Evolutionary conservation across 2,797 vertebrate genomes (phyloP), one percentile per base, ranked within the genome.

Genomic region (Lateolabrax maculatus): DNA sequence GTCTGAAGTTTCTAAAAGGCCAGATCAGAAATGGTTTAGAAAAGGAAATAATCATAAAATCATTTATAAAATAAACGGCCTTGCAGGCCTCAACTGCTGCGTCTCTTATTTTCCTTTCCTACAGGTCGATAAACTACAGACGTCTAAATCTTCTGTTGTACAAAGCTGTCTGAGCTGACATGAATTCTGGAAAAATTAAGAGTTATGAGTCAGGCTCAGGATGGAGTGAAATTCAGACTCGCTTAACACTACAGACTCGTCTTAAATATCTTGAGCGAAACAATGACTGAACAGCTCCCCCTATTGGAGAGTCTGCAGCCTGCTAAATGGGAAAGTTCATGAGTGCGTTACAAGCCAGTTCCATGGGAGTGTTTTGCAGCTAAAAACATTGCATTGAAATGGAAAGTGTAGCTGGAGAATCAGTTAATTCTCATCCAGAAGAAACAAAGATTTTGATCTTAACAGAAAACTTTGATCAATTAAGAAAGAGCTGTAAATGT

Each of bases 371-470:
- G 12, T 21, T 56, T 12, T 29, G 13, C 56, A n/a, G 39, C 25
- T 55, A 2, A 43, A 74, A 78, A 61, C 58, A 36, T 1, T 16
- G 51, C 60, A 82, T 25, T 77, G 61, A 72, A 69, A 83, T 75
- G 15, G 0, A 48, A 76, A 80, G 39, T 51, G 23, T 6, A 12
- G 44, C 79, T 39, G 53, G 13, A 71, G 64, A 75, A 61, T 68
- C 37, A 34, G 27, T 60, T 65, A 6, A 25, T 61, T 79, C 55
- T 69, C 44, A 53, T 25, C 19, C 12, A 56, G n/a, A 15, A 46
- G 4, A 57, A 56, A 67, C 23, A 25, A 5, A 60, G 0, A 51
- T 37, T 37, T 6, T 10, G 9, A 46, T 55, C 29, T 10, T 15
- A 67, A 16, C 21, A 34, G 21, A 55, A 79, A 61, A 29, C 31